phyloP scores from a whole-genome alignment of 2,797 vertebrate genomes.

The Acrossocheilus wenchowensis region DNA sequence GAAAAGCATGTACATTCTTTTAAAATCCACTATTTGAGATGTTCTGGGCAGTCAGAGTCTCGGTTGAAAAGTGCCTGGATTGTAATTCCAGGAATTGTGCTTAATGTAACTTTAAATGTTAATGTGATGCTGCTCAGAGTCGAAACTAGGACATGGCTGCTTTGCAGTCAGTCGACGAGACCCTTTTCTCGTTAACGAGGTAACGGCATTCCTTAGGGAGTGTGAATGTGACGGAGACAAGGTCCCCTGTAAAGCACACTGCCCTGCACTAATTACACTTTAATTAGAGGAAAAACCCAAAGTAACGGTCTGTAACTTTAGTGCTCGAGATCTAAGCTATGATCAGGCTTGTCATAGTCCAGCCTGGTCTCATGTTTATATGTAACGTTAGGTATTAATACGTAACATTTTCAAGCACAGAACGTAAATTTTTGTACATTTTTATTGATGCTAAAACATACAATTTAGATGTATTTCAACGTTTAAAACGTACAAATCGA shows the following conservation, averaged over 20 bases:
- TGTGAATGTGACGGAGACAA: slow-evolving; percentile 44
- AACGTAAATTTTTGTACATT: too few relatives aligned
- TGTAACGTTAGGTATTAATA: too few relatives aligned
- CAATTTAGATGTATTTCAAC: too few relatives aligned
- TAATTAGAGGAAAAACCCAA: slow-evolving; percentile 34
- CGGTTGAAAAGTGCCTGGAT: slow-evolving; percentile 21
- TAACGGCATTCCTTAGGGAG: slow-evolving; percentile 42
- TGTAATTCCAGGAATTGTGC: slow-evolving; percentile 45
- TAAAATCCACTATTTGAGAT: slow-evolving; percentile 30
- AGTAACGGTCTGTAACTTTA: not conserved
- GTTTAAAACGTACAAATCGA: too few relatives aligned
- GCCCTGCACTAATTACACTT: slow-evolving; percentile 45
- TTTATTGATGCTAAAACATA: too few relatives aligned
- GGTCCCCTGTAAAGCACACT: slow-evolving; percentile 29
- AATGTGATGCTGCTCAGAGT: slow-evolving; percentile 46
- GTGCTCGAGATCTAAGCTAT: not conserved
- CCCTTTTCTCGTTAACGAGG: slow-evolving; percentile 43
- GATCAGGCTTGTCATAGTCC: not conserved
- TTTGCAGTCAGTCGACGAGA: slow-evolving; percentile 47
- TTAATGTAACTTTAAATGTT: slow-evolving; percentile 58
- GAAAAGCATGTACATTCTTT: slow-evolving; percentile 38
- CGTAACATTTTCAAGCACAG: too few relatives aligned
- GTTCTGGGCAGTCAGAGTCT: slow-evolving; percentile 15
- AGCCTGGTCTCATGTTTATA: too few relatives aligned
- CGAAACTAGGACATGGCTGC: slow-evolving; percentile 49